These are phyloP conservation scores for Lepidothrix coronata DNA, from an alignment of 2,113 vertebrate genomes.

Conservation along the genomic window DNA sequence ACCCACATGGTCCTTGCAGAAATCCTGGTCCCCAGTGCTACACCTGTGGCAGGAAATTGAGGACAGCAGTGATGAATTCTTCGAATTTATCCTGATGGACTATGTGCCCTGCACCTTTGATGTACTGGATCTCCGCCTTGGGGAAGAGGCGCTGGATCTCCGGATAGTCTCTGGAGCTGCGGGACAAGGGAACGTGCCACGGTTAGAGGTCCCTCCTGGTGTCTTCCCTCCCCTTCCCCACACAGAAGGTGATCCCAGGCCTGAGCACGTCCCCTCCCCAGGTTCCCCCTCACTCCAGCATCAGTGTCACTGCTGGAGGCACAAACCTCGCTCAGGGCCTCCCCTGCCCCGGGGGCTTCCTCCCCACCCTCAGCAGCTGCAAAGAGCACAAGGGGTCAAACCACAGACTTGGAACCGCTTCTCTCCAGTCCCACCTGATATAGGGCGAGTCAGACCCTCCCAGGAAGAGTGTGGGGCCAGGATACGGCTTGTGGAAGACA, in stretches of 20 bases:
- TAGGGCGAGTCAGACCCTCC: constrained; percentile 87
- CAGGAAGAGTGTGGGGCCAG: constrained; percentile 88
- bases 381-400: neutral
- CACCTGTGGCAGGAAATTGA: constrained; percentile 75
- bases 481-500: constrained; percentile 70
- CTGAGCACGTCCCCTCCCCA: neutral
- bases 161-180: constrained; percentile 83
- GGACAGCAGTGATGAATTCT: constrained; percentile 85
- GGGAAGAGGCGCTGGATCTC: constrained; percentile 90
- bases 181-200: neutral
- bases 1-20: neutral
- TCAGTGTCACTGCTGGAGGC: neutral
- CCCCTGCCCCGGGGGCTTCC: accelerated
- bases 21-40: neutral
- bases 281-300: accelerated
- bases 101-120: constrained; percentile 88
- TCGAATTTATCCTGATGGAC: constrained; percentile 90
- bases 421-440: constrained; percentile 79
- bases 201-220: neutral
- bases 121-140: constrained; percentile 80
- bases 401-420: neutral
- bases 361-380: neutral
- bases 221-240: neutral
- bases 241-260: neutral
- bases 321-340: neutral